Percentiles rank a stretch among this genome's conserved stretches.
phyloP scores from a whole-genome alignment of 2,797 vertebrate genomes.

The Sphenodon punctatus region DNA sequence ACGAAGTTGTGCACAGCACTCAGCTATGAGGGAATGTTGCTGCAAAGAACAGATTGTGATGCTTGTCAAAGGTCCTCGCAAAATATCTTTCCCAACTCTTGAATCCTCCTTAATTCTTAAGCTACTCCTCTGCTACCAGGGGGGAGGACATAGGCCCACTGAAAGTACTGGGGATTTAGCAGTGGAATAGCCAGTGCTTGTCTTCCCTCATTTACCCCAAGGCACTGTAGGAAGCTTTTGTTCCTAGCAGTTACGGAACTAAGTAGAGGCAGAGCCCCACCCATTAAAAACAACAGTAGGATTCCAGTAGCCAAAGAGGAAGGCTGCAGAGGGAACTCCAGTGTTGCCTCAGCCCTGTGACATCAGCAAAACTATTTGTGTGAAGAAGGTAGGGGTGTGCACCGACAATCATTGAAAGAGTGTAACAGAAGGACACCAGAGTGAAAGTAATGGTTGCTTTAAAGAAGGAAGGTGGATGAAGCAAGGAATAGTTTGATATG shows the following conservation, averaged over 20 bases:
- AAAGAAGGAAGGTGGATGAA: too few species aligned
- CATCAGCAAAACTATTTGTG: background rate
- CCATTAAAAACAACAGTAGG: rapidly evolving
- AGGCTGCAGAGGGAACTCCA: background rate
- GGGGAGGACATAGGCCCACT: background rate
- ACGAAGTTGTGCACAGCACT: background rate
- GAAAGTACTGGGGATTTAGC: background rate
- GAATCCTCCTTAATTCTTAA: background rate
- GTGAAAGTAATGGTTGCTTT: too few species aligned
- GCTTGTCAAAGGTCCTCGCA: background rate
- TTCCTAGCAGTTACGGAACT: background rate
- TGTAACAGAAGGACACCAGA: background rate
- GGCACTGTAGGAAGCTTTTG: background rate
- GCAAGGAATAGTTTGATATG: background rate
- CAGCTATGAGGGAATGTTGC: background rate
- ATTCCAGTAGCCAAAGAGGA: rapidly evolving
- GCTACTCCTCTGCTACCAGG: background rate
- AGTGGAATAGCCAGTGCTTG: background rate
- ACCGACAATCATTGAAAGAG: background rate
- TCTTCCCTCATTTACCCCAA: background rate
- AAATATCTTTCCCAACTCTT: background rate
- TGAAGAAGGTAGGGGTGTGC: background rate
- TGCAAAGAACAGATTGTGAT: background rate
- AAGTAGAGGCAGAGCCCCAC: background rate
- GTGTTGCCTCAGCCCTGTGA: background rate